Evolutionary conservation across 1,140 invertebrate genomes (phyloP), one percentile per base, ranked within the genome.

Genomic region (Dinothrombium tinctorium): DNA sequence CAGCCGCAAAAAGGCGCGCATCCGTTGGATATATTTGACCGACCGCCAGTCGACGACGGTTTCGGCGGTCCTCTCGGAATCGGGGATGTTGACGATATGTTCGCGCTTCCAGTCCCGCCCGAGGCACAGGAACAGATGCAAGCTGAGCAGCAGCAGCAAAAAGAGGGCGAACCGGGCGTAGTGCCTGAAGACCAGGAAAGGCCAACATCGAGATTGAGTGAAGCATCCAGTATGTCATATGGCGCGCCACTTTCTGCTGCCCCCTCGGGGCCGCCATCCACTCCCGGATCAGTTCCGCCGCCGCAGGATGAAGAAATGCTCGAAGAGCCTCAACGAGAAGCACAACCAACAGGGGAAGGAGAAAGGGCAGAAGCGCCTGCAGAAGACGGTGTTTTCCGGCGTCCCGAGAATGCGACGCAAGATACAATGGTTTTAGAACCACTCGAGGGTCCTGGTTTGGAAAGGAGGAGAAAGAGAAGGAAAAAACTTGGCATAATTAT

Each of bases 401-500:
- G 32, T 14, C 14, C 26, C 14, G 17, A 26, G 6, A 24, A 41
- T n/a, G 15, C 17, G 11, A 43, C 36, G 7, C 46, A 41, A 33
- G 45, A 47, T 15, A 28, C 46, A 22, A 42, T 48, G 40, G 39
- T 48, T 11, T 26, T 48, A 5, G 46, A 48, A 23, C 46, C 46
- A 14, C 20, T 48, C n/a, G 42, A 45, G n/a, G 46, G 39, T 8
- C 31, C 11, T 8, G 35, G 40, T 12, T 19, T 45, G 15, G 39
- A 45, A 28, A 21, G 31, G n/a, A 37, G 28, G 23, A 33, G 44
- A 2, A 89, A 87, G 60, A 69, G 83, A 39, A 44, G 52, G 28
- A 46, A 60, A 35, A 94, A 95, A 57, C 69, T 92, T 26, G 94
- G 94, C 56, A 67, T 98, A 12, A 90, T 99, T 52, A 84, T 99